phyloP scores from a whole-genome alignment of 2,888 invertebrate species.

The Morpho achilles region DNA sequence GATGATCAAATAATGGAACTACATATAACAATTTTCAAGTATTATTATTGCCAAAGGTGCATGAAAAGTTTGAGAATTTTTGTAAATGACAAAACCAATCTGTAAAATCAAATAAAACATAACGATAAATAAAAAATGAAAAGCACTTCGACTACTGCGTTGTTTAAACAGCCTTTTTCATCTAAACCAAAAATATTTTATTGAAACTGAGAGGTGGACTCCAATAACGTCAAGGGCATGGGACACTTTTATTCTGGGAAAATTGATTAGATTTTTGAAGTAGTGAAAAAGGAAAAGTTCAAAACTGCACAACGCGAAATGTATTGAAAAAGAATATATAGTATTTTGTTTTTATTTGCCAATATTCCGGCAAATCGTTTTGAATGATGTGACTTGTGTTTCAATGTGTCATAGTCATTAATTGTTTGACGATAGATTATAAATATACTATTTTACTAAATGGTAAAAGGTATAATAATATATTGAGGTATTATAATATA shows the following conservation, averaged over 20 bases:
- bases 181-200: slow-evolving; percentile 2
- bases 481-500: not conserved
- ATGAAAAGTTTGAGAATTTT: too few relatives aligned
- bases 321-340: not conserved
- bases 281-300: not conserved
- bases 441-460: too few relatives aligned
- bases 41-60: too few relatives aligned
- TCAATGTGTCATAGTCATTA: too few relatives aligned
- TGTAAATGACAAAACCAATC: too few relatives aligned
- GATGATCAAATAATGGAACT: too few relatives aligned
- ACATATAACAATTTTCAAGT: too few relatives aligned
- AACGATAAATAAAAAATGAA: not conserved
- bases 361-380: too few relatives aligned
- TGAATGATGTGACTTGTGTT: too few relatives aligned
- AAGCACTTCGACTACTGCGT: slow-evolving; percentile 1
- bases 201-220: not conserved
- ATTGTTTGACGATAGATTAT: too few relatives aligned
- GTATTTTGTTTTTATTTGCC: too few relatives aligned
- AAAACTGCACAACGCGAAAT: not conserved
- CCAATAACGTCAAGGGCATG: slow-evolving; percentile 2
- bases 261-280: slow-evolving; percentile 2
- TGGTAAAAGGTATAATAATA: not conserved
- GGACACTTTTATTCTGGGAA: not conserved
- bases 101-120: not conserved
- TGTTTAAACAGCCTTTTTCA: slow-evolving; percentile 4